phyloP scores from a whole-genome alignment of 2,797 vertebrate species.

The Distichodus sexfasciatus region DNA sequence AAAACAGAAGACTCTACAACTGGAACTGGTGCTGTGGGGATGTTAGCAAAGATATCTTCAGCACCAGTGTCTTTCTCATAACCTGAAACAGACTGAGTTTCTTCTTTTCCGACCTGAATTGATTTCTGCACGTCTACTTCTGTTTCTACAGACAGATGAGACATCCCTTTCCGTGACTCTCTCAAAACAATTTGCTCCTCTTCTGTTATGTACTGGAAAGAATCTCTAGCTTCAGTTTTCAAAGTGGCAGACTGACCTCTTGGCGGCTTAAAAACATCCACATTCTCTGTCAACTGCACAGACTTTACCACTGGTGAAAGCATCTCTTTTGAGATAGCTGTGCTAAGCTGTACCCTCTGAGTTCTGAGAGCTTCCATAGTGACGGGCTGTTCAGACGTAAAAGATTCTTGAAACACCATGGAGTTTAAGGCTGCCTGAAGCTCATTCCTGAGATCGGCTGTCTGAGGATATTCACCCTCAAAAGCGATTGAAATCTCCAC shows the following conservation, averaged over 20 bases:
- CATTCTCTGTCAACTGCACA: conserved; percentile 60
- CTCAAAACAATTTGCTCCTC: conserved; percentile 52
- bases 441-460: conserved; percentile 74
- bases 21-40: conserved; percentile 22
- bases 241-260: conserved; percentile 57
- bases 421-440: conserved; percentile 77
- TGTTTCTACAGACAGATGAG: conserved; percentile 8
- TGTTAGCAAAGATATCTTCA: conserved; percentile 44
- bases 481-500: conserved; percentile 71
- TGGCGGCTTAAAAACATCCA: conserved; percentile 46
- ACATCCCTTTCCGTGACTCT: conserved; percentile 44
- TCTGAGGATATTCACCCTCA: conserved; percentile 69
- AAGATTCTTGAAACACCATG: conserved; percentile 78
- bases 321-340: conserved; percentile 51
- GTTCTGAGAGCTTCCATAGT: conserved; percentile 51
- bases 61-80: conserved; percentile 59
- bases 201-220: conserved; percentile 54
- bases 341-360: conserved; percentile 55
- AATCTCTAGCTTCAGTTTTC: conserved; percentile 57
- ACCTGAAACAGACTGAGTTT: conserved; percentile 43
- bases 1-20: conserved; percentile 50
- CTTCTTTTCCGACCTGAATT: conserved; percentile 48
- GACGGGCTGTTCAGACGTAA: conserved; percentile 69
- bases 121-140: conserved; percentile 24
- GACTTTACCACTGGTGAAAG: conserved; percentile 61